Evolutionary conservation across 2,888 invertebrate species (phyloP).

Genomic region (Noctua fimbriata): DNA sequence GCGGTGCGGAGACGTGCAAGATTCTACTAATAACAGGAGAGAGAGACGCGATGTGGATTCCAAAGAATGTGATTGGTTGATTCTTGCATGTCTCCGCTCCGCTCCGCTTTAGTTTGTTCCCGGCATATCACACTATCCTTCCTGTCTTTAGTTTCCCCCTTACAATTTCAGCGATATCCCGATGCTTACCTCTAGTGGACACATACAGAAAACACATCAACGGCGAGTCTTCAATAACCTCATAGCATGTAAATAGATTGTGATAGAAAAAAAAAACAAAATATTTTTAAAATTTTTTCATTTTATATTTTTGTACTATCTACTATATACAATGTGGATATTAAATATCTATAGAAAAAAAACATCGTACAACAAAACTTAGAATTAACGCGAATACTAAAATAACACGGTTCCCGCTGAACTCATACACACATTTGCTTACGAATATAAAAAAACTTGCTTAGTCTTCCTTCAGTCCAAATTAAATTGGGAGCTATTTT

Average conservation of each 20-base stretch:
- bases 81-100: not conserved
- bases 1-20: not conserved
- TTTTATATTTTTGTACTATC: constrained; percentile 90
- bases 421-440: constrained; percentile 66
- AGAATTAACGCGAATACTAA: constrained; percentile 80
- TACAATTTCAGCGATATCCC: constrained; percentile 75
- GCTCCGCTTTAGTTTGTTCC: not conserved
- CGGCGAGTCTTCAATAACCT: constrained; percentile 38
- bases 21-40: not conserved
- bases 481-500: constrained; percentile 50
- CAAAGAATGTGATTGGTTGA: not conserved
- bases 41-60: not conserved
- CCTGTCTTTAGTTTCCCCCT: constrained; percentile 47
- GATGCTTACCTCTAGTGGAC: constrained; percentile 82
- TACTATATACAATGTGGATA: constrained; percentile 88
- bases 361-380: constrained; percentile 84
- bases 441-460: constrained; percentile 60
- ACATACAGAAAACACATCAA: constrained; percentile 75
- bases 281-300: constrained; percentile 81
- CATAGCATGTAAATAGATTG: constrained; percentile 45
- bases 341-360: constrained; percentile 87
- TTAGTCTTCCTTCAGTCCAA: constrained; percentile 39
- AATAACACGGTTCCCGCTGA: constrained; percentile 69
- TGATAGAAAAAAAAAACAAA: constrained; percentile 61
- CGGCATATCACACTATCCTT: not conserved